Conservation (phyloP, 2,113 vertebrate genomes). For the Psettodes erumei region DNA sequence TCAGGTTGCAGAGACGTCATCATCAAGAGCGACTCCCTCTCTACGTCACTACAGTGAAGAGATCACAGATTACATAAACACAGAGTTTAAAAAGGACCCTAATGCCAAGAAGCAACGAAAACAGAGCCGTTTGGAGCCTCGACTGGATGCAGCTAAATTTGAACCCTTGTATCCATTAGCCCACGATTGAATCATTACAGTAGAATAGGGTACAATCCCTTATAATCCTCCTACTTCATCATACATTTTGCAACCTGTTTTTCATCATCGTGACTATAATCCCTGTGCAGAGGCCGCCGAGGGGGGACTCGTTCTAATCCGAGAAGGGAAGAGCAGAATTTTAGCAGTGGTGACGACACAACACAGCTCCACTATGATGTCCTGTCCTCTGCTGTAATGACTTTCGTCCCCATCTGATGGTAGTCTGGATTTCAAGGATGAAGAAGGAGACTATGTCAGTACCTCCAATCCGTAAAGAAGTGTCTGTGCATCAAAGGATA, state of each 20-base stretch:
- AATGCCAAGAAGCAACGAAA: neutral
- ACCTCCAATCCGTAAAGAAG: neutral
- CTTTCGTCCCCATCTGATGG: neutral
- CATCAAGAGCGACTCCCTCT: constrained; percentile 21
- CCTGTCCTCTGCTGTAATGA: neutral
- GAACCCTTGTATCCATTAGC: constrained; percentile 40
- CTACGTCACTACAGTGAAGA: constrained; percentile 46
- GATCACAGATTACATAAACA: constrained; percentile 45
- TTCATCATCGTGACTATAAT: constrained; percentile 75
- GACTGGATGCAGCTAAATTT: constrained; percentile 17
- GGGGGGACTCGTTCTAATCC: constrained; percentile 51
- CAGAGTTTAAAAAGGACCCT: constrained; percentile 5
- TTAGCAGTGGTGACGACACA: constrained; percentile 20
- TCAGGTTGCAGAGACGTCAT: constrained; percentile 53
- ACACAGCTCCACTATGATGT: constrained; percentile 13
- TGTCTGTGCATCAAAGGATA: neutral
- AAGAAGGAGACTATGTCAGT: neutral
- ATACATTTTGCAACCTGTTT: constrained; percentile 62
- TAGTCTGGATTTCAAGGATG: neutral
- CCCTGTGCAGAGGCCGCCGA: constrained; percentile 43
- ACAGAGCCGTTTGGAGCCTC: neutral
- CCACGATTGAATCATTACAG: constrained; percentile 57
- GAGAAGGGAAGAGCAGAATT: constrained; percentile 25
- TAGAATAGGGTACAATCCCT: constrained; percentile 64
- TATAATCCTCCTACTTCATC: constrained; percentile 74